Conservation (phyloP, 1,140 invertebrate species). For the Gonatopus flavifemur region DNA sequence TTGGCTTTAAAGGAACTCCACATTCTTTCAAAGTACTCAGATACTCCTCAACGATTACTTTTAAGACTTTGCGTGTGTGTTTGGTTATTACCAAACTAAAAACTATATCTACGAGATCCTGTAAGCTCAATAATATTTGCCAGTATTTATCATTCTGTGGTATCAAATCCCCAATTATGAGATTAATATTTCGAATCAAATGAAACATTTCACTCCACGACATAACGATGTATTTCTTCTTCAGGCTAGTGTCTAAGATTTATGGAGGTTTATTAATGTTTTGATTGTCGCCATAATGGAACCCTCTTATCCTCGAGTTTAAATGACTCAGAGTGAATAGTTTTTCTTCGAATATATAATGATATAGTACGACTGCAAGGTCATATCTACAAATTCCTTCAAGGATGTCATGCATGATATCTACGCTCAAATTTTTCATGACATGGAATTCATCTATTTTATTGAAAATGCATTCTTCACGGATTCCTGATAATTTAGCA, state of each 20-base stretch:
- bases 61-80: neutral
- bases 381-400: constrained; percentile 12
- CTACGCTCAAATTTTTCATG: constrained; percentile 10
- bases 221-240: constrained; percentile 5
- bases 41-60: constrained; percentile 1
- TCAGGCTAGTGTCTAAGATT: neutral
- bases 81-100: too few relatives aligned
- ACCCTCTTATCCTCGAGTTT: constrained; percentile 4
- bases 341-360: constrained; percentile 5
- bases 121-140: constrained; percentile 1
- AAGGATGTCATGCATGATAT: constrained; percentile 18
- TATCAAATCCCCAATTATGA: constrained; percentile 13
- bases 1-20: constrained; percentile 14
- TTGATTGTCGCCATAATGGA: neutral
- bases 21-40: constrained; percentile 3
- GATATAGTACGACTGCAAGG: neutral
- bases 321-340: constrained; percentile 7
- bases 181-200: constrained; percentile 6
- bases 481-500: neutral
- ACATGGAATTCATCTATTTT: neutral
- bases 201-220: constrained; percentile 9
- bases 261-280: constrained; percentile 3
- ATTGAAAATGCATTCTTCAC: neutral
- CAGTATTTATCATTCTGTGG: constrained; percentile 7
- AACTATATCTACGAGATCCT: constrained; percentile 6